Base-by-base conservation (phyloP, 2,797 vertebrate species). In the Anguilla anguilla region DNA sequence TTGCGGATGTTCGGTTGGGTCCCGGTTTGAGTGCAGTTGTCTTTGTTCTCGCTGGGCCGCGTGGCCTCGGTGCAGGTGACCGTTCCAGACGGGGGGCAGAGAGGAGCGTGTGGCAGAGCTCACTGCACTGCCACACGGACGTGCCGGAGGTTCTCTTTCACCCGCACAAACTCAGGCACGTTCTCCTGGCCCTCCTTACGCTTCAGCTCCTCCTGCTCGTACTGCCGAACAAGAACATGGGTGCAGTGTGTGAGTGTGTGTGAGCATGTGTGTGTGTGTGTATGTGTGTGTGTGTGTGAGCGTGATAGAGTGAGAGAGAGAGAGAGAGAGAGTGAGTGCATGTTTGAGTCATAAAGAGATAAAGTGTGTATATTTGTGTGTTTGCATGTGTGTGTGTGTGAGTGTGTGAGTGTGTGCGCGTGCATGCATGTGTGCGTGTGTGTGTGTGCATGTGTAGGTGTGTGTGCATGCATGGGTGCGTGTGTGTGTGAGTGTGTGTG, bases 121-220 rank as follows among this genome's bases (percentile, higher is more conserved):
- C 91, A 95, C 90, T 95, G 91, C 87, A 93, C 93, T 0, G 87
- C 92, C 0, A 89, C 88, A 87, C 95, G 94, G 22, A 96, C 95
- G 83, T 92, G 94, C 87, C 95, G 94, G 89, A 97, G 93, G 88
- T 95, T 96, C 88, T 96, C 94, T 89, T 93, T 96, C 88, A 96
- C 95, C 7, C 93, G 91, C 84, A 96, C 94, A 94, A 96, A 96
- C 91, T 96, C 95, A 69, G 96, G 96, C 87, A 96, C 92, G 87
- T 96, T 94, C 86, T 95, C 93, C 91, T 94, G 89, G 87, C 91
- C 92, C 90, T 96, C 95, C 67, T 87, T 87, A 43, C 86, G 94
- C 89, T 92, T 94, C 90, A 93, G 92, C 93, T 96, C 95, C 90
- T 96, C 95, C 89, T 94, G 92, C 89, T 97, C 95, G 49, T 95